Evolutionary conservation across 2,797 vertebrate genomes (phyloP).

Genomic region (Manis pentadactyla): DNA sequence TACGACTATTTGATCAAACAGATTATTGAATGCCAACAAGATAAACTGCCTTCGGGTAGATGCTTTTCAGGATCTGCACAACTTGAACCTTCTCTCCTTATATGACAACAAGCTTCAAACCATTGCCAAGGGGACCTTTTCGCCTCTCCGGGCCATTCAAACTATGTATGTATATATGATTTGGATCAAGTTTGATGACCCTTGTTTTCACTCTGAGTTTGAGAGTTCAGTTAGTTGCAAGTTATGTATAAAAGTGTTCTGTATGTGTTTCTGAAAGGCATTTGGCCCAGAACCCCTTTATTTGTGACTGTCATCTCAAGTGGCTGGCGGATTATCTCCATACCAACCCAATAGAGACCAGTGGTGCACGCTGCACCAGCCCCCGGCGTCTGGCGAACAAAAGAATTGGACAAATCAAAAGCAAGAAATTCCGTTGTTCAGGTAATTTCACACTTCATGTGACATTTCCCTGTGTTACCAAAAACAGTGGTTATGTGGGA

Average conservation of each 20-base stretch:
- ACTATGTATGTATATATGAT: conserved; percentile 92
- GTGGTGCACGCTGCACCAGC: conserved; percentile 92
- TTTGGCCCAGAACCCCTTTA: conserved; percentile 98
- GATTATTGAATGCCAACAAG: conserved; percentile 98
- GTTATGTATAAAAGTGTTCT: conserved; percentile 81
- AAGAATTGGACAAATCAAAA: conserved; percentile 96
- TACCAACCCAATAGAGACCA: conserved; percentile 97
- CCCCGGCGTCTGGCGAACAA: conserved; percentile 94
- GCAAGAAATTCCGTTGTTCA: conserved; percentile 97
- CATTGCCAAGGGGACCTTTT: conserved; percentile 98
- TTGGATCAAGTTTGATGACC: not conserved
- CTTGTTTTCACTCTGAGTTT: conserved; percentile 36
- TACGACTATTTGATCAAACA: conserved; percentile 87
- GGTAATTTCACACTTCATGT: conserved; percentile 88
- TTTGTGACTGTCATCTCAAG: conserved; percentile 99
- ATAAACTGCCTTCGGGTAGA: conserved; percentile 97
- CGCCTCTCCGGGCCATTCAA: conserved; percentile 95
- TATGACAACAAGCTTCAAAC: conserved; percentile 99
- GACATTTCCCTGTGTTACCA: conserved; percentile 77
- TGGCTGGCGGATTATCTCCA: conserved; percentile 99
- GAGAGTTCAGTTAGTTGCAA: conserved; percentile 70
- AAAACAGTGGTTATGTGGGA: conserved; percentile 65
- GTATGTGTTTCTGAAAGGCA: conserved; percentile 89
- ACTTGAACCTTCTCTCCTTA: conserved; percentile 97
- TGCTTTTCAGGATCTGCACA: conserved; percentile 98